Base-by-base conservation (phyloP, 2,113 vertebrate species). In the Mirza zaza region DNA sequence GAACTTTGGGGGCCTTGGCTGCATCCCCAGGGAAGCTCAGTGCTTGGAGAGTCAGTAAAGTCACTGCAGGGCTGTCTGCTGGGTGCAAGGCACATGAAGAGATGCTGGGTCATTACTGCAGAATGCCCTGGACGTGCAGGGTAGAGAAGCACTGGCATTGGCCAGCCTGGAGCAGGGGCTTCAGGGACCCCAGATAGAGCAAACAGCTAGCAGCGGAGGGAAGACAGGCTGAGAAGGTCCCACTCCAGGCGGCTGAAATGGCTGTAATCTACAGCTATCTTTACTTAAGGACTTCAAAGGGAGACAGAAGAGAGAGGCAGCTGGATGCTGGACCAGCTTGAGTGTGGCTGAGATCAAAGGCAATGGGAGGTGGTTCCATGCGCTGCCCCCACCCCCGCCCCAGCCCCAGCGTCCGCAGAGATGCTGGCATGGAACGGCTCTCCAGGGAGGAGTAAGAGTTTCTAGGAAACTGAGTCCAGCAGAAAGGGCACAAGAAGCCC, bases 261-360 rank as follows among this genome's bases (percentile, higher is more conserved):
- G 52, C 85, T 97, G 36, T 96, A 57, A 73, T 73, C 50, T 34
- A 70, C 5, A 27, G 85, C 87, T n/a, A 45, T 50, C 17, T 81
- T 48, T 42, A 90, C 85, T 91, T 13, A 9, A 81, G 3, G 0
- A 95, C 98, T 98, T 98, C 98, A 98, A 98, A 98, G 97, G 0
- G 23, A 95, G 95, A 96, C 76, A 91, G 85, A 87, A 94, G 87
- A 94, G 95, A 95, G 95, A 95, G 86, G 93, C 93, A 87, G 95
- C 68, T 20, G 85, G 12, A 57, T 45, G 92, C 39, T 0, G 0
- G 90, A 97, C 95, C 27, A 89, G 81, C 97, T 0, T 76, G 95
- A 97, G 20, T 95, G 75, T 96, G 96, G 95, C 83, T 93, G 61
- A 97, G 97, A 98, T 98, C 96, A 98, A 98, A 98, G 98, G 32